Evolutionary conservation across 2,113 vertebrate species (phyloP), one percentile per base, ranked within the genome.

Genomic region (Psittacula cyanocephala): DNA sequence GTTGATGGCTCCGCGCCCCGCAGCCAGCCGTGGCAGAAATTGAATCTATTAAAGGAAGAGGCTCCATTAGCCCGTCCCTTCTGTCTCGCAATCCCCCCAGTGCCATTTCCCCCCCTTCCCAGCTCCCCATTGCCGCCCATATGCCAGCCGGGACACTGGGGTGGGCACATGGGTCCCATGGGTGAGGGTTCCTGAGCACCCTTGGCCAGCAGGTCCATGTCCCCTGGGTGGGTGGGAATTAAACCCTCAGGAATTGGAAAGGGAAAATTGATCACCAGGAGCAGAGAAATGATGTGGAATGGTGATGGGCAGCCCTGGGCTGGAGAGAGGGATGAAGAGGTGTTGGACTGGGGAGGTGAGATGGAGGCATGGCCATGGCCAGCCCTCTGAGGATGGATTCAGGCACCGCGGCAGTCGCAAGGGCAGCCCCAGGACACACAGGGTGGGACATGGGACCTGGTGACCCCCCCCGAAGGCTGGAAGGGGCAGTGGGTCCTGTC

Each of bases 31-130:
- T 78, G 81, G 95, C 91, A 94, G 69, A 94, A 95, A 96, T 95
- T 92, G 91, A 94, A 97, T 97, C 97, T 95, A 89, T 97, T 91
- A 93, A 71, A 95, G 95, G 95, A 78, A 92, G 74, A 63, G 88
- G 95, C 87, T 95, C 95, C 97, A 91, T 92, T 93, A 91, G 64
- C 85, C 91, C 71, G 28, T 23, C 90, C 94, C 92, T 88, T 89
- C 81, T 78, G 88, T 83, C 94, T 88, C 74, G 4, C 87, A 16
- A 44, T 13, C 64, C 76, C 94, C 77, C 44, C 2, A 39, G 63
- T 70, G 88, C 72, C 57, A 6, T 47, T 62, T 24, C 41, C 3
- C 55, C 8, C 33, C 24, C 6, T 2, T 6, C 10, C 15, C 7
- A 4, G 41, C 35, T 35, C 57, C 55, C 53, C 10, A 0, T 5